phyloP scores from a whole-genome alignment of 2,797 vertebrate species.

The Etheostoma perlongum region DNA sequence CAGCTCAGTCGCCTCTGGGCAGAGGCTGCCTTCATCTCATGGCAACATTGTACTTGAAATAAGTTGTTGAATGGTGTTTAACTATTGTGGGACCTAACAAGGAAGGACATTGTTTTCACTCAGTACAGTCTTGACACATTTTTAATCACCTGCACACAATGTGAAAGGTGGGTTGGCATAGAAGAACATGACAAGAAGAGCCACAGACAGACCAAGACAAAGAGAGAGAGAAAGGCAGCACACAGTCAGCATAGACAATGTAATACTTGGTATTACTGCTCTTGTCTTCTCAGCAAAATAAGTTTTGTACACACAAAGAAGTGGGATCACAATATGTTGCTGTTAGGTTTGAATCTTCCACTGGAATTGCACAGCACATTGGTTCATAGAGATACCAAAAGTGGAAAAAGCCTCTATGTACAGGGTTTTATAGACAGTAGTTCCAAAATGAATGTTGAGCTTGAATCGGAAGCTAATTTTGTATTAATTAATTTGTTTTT shows the following conservation, averaged over 20 bases:
- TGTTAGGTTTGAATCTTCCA: background rate
- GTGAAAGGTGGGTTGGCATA: background rate
- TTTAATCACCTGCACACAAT: background rate
- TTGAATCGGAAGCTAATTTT: slow-evolving; percentile 9
- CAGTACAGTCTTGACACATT: background rate
- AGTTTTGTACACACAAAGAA: background rate
- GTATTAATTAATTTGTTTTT: slow-evolving; percentile 30
- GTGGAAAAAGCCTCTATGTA: background rate
- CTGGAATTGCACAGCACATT: slow-evolving; percentile 10
- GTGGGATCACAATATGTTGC: slow-evolving; percentile 3
- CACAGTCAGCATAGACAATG: slow-evolving; percentile 43
- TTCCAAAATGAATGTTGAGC: slow-evolving; percentile 14
- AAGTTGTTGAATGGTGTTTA: slow-evolving; percentile 68
- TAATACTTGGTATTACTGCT: slow-evolving; percentile 19
- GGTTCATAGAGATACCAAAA: slow-evolving; percentile 5
- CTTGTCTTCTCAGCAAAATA: background rate
- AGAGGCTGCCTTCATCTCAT: slow-evolving; percentile 70
- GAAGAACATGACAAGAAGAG: slow-evolving; percentile 16
- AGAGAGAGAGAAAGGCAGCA: background rate
- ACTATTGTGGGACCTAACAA: slow-evolving; percentile 80
- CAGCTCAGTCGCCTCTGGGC: slow-evolving; percentile 65
- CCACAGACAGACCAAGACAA: background rate
- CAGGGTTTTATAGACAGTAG: background rate
- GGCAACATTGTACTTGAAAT: slow-evolving; percentile 83
- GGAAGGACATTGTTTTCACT: slow-evolving; percentile 2